Evolutionary conservation across 2,113 vertebrate genomes (phyloP).

Genomic region (Zosterops japonicus): DNA sequence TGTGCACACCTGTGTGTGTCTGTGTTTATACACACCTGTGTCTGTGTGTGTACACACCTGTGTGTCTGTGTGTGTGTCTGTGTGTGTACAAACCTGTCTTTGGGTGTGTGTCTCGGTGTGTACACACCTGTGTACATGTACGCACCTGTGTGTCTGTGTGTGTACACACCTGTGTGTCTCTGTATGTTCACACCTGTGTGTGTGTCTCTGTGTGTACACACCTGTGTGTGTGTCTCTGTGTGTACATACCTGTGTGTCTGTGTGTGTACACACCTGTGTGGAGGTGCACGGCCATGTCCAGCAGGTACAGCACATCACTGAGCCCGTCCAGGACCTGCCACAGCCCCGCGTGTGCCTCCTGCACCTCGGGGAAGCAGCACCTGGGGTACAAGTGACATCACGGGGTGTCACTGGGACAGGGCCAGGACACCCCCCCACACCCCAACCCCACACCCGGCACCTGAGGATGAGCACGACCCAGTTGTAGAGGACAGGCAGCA

Average conservation of each 20-base stretch:
- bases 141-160: background rate
- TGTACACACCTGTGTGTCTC: too few species aligned
- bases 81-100: too few species aligned
- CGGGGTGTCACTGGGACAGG: rapidly evolving
- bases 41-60: background rate
- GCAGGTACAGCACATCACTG: slow-evolving; percentile 82
- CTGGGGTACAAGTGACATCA: slow-evolving; percentile 51
- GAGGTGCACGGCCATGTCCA: slow-evolving; percentile 79
- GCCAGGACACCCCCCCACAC: background rate
- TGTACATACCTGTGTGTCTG: background rate
- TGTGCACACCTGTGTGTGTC: too few species aligned
- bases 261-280: slow-evolving; percentile 39
- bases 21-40: too few species aligned
- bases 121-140: background rate
- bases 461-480: slow-evolving; percentile 86
- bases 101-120: too few species aligned
- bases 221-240: too few species aligned
- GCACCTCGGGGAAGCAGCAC: slow-evolving; percentile 83
- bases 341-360: slow-evolving; percentile 69
- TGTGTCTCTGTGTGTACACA: too few species aligned
- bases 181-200: too few species aligned
- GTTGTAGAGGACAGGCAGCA: slow-evolving; percentile 87
- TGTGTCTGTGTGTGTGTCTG: too few species aligned
- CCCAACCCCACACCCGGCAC: slow-evolving; percentile 46
- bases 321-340: slow-evolving; percentile 87